These are phyloP conservation scores for Rhinatrema bivittatum DNA, from an alignment of 2,797 vertebrate species.

Conservation along the genomic window DNA sequence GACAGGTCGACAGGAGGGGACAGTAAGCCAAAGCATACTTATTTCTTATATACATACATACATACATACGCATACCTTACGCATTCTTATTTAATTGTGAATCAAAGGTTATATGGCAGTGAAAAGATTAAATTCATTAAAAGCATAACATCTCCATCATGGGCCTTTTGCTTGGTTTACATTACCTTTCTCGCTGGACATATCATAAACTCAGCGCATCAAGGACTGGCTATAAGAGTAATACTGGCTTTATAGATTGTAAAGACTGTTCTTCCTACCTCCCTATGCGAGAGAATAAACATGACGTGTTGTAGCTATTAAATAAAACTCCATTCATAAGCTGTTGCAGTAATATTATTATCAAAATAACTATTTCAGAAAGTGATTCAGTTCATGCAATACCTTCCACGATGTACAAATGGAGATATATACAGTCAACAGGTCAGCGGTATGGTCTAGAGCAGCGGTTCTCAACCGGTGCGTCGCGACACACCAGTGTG, in stretches of 20 bases:
- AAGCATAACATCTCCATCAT: conserved; percentile 9
- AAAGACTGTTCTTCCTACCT: not conserved
- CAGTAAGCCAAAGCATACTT: conserved; percentile 17
- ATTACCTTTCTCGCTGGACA: not conserved
- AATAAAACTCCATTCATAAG: not conserved
- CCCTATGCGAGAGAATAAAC: not conserved
- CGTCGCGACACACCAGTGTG: too few species aligned
- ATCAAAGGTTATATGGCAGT: conserved; percentile 22
- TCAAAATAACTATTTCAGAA: too few species aligned
- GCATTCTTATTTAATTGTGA: conserved; percentile 16
- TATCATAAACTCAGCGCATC: conserved; percentile 5
- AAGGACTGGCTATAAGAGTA: not conserved
- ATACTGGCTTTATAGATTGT: conserved; percentile 3
- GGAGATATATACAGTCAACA: too few species aligned
- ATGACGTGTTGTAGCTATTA: not conserved
- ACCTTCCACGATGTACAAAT: too few species aligned
- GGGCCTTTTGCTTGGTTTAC: not conserved
- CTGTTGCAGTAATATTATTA: too few species aligned
- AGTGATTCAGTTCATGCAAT: too few species aligned
- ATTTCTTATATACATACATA: conserved; percentile 1
- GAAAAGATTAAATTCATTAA: conserved; percentile 21
- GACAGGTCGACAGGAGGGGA: conserved; percentile 24
- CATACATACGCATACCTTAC: conserved; percentile 1
- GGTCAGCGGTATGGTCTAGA: too few species aligned
- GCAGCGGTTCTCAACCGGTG: too few species aligned